Evolutionary conservation across 2,113 vertebrate genomes (phyloP), one percentile per base, ranked within the genome.

Genomic region (Eulacestoma nigropectus): DNA sequence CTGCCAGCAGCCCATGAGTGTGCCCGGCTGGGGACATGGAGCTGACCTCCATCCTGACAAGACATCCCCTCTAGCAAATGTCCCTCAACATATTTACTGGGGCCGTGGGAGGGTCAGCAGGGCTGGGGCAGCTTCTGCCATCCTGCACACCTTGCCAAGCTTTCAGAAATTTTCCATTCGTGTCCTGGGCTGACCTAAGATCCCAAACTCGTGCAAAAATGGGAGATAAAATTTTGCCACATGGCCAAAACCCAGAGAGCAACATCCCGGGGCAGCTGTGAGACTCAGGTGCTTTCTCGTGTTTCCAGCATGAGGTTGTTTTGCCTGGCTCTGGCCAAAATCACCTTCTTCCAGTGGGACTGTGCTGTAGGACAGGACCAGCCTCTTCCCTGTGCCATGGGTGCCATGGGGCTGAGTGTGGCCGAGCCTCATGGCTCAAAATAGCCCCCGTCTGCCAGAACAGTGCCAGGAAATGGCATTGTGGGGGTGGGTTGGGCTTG

Each of bases 401-500:
- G 41, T 85, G 68, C 67, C 44, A 11, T 5, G 62, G 86, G 67
- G 14, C 63, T 0, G 25, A 80, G 39, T 7, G 2, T 29, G 68
- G 84, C 44, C 14, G 3, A 93, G 27, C 26, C 81, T 90, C 14
- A 0, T 3, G 21, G 63, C 88, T 47, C 77, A 86, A 89, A 96
- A 96, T 88, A 95, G 23, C 46, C 70, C 56, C 53, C 0, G 2
- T 46, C 50, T 30, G n/a, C 70, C 84, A 75, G 82, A 93, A 91
- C 90, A 97, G 94, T 82, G 93, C 68, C 93, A 52, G 81, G 84
- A 90, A 82, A 65, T 6, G 6, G 86, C 59, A 82, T 90, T 57
- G 83, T 89, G 93, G 89, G 81, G 64, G 42, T 79, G 80, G 93
- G 86, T 49, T 4, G 2, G 63, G 92, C 46, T 79, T 35, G 0